Evolutionary conservation across 2,113 vertebrate genomes (phyloP).

Genomic region (Cochlearius cochlearius): DNA sequence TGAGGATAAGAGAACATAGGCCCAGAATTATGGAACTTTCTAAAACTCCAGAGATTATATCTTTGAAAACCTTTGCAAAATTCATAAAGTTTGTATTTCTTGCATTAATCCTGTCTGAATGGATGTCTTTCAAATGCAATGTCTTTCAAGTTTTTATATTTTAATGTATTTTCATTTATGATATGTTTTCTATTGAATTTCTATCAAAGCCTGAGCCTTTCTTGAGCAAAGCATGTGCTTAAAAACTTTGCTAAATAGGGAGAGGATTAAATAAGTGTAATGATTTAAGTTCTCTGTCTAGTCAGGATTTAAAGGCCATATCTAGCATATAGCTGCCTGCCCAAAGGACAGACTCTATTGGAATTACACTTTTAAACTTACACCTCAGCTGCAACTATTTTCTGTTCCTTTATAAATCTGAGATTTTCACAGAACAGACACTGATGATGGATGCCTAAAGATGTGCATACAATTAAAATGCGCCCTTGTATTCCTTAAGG

Average conservation of each 20-base stretch:
- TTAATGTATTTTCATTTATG: conserved; percentile 9
- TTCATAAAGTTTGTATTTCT: conserved; percentile 42
- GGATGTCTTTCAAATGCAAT: conserved; percentile 28
- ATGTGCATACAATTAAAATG: not conserved
- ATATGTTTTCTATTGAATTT: not conserved
- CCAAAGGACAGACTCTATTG: not conserved
- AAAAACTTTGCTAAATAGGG: not conserved
- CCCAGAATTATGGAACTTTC: conserved; percentile 55
- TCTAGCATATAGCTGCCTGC: not conserved
- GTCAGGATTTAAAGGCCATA: not conserved
- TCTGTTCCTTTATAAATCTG: not conserved
- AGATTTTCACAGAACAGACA: not conserved
- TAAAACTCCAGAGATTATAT: conserved; percentile 64
- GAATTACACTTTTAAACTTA: not conserved
- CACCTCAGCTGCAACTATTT: not conserved
- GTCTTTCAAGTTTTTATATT: conserved; percentile 31
- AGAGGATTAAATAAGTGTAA: conserved; percentile 23
- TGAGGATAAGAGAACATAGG: conserved; percentile 54
- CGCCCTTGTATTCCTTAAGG: not conserved
- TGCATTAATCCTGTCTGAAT: conserved; percentile 49
- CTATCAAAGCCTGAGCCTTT: not conserved
- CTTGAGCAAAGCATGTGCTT: not conserved
- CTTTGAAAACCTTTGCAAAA: conserved; percentile 61
- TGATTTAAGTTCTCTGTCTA: conserved; percentile 2
- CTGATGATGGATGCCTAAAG: not conserved